phyloP scores from a whole-genome alignment of 2,888 invertebrate species.

The Mellilla xanthometata region DNA sequence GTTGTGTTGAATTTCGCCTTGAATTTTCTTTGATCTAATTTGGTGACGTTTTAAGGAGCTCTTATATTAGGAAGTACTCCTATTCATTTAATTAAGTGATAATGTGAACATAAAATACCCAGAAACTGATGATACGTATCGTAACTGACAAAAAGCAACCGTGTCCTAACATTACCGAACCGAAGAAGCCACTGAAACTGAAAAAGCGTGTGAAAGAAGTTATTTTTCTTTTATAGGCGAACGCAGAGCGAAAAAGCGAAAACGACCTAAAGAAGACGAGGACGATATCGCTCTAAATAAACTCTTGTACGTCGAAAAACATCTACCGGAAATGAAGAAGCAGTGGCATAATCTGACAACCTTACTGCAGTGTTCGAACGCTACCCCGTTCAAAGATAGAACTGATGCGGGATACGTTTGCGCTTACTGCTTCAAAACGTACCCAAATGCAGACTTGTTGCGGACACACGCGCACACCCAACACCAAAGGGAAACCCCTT shows the following conservation, averaged over 20 bases:
- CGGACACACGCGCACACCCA: conserved; percentile 56
- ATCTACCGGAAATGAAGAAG: conserved; percentile 54
- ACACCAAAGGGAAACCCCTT: conserved; percentile 62
- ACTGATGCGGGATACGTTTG: conserved; percentile 73
- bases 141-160: background rate
- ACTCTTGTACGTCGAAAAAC: conserved; percentile 37
- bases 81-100: too few species aligned
- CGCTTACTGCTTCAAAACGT: conserved; percentile 70
- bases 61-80: too few species aligned
- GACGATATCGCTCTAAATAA: conserved; percentile 43
- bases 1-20: too few species aligned
- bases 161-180: conserved; percentile 23
- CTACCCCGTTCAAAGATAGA: conserved; percentile 60
- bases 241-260: conserved; percentile 62
- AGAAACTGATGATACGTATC: too few species aligned
- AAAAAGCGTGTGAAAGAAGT: conserved; percentile 64
- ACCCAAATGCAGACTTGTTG: conserved; percentile 51
- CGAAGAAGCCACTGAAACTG: conserved; percentile 34
- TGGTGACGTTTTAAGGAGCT: too few species aligned
- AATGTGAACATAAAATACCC: too few species aligned
- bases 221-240: conserved; percentile 79
- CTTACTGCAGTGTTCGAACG: conserved; percentile 66
- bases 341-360: conserved; percentile 73
- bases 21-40: too few species aligned
- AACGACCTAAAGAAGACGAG: conserved; percentile 54